Evolutionary conservation across 2,113 vertebrate genomes (phyloP).

Genomic region (Trogon melanurus): DNA sequence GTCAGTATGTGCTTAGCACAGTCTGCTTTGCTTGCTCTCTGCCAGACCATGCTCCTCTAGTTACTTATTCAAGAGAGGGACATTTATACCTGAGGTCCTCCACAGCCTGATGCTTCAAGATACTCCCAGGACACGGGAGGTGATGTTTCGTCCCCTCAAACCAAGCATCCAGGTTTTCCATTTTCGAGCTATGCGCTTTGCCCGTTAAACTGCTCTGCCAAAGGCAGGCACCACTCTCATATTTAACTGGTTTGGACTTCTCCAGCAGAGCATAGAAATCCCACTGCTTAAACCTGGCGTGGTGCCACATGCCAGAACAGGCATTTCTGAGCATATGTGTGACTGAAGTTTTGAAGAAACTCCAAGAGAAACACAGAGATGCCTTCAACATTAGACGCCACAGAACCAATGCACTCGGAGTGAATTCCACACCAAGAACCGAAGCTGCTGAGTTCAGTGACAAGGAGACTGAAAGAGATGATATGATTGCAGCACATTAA

Average conservation of each 20-base stretch:
- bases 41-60: neutral
- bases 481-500: neutral
- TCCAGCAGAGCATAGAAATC: neutral
- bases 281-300: neutral
- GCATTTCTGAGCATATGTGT: neutral
- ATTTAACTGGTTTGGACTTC: neutral
- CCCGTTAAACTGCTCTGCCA: neutral
- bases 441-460: neutral
- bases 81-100: neutral
- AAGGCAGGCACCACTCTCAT: neutral
- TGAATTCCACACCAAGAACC: neutral
- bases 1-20: neutral
- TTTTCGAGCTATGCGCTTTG: neutral
- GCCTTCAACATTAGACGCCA: neutral
- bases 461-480: neutral
- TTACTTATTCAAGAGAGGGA: neutral
- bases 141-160: neutral
- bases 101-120: neutral
- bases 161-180: neutral
- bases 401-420: neutral
- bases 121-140: neutral
- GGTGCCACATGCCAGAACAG: neutral
- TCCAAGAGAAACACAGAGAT: slow-evolving; percentile 18
- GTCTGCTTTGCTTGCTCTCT: neutral
- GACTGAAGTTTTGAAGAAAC: slow-evolving; percentile 5